These are phyloP conservation scores for Cecidostiba fungosa DNA, from an alignment of 2,888 invertebrate genomes.

Conservation along the genomic window DNA sequence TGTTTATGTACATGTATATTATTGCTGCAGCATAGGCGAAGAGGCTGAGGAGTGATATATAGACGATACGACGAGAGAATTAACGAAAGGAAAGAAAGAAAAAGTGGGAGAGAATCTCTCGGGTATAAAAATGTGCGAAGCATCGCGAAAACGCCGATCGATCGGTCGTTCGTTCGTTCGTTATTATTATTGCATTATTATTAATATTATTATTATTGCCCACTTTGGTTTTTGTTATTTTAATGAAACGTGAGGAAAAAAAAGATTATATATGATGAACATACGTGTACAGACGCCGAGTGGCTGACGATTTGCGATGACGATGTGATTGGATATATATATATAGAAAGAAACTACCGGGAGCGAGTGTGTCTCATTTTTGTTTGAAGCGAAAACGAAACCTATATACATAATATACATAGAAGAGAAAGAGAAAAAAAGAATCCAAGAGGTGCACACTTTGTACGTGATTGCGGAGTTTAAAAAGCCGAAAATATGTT, in stretches of 20 bases:
- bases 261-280: slow-evolving; percentile 30
- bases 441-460: background rate
- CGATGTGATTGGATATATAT: slow-evolving; percentile 62
- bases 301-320: slow-evolving; percentile 41
- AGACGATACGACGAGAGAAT: slow-evolving; percentile 9
- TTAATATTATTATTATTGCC: slow-evolving; percentile 69
- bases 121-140: background rate
- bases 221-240: slow-evolving; percentile 74
- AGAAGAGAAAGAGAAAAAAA: slow-evolving; percentile 41
- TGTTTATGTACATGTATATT: slow-evolving; percentile 61
- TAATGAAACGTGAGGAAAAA: slow-evolving; percentile 70
- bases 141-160: slow-evolving; percentile 65
- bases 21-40: slow-evolving; percentile 50
- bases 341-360: slow-evolving; percentile 46
- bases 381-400: slow-evolving; percentile 6
- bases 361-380: slow-evolving; percentile 36
- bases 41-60: slow-evolving; percentile 54
- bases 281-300: slow-evolving; percentile 34
- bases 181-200: slow-evolving; percentile 70
- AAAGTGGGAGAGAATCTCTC: slow-evolving; percentile 10
- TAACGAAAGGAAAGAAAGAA: background rate
- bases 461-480: slow-evolving; percentile 15
- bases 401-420: slow-evolving; percentile 9
- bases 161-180: slow-evolving; percentile 65
- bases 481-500: slow-evolving; percentile 12